These are phyloP conservation scores for Microctenopoma lineatum DNA, from an alignment of 2,797 vertebrate genomes.

Conservation along the genomic window DNA sequence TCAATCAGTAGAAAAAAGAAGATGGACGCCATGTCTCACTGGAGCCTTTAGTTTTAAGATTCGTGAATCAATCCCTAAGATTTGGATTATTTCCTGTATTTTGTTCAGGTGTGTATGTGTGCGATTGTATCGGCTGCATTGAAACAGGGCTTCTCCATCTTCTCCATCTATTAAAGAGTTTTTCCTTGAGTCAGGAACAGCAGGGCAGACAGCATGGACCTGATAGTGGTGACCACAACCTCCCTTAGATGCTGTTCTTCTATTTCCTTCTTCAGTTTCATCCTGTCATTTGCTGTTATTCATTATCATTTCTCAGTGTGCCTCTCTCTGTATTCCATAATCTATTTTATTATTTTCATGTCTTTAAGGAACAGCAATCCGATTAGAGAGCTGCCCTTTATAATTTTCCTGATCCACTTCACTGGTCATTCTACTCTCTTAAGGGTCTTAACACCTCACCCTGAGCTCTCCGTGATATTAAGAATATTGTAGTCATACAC, in stretches of 20 bases:
- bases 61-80: neutral
- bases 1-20: conserved; percentile 65
- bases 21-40: conserved; percentile 69
- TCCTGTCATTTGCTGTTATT: neutral
- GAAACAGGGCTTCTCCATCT: conserved; percentile 56
- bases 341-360: neutral
- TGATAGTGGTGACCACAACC: conserved; percentile 38
- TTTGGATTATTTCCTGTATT: neutral
- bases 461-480: neutral
- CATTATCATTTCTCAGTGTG: no score
- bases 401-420: neutral
- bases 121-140: conserved; percentile 57
- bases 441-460: neutral
- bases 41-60: conserved; percentile 32
- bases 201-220: conserved; percentile 60
- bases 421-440: neutral
- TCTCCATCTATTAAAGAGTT: conserved; percentile 42
- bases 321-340: neutral
- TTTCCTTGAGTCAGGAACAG: conserved; percentile 32
- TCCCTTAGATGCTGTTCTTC: neutral
- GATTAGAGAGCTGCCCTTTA: neutral
- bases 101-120: neutral
- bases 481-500: neutral
- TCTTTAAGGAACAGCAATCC: neutral
- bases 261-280: neutral